Conservation (phyloP, 2,888 invertebrate species). For the Isoperla grammatica region DNA sequence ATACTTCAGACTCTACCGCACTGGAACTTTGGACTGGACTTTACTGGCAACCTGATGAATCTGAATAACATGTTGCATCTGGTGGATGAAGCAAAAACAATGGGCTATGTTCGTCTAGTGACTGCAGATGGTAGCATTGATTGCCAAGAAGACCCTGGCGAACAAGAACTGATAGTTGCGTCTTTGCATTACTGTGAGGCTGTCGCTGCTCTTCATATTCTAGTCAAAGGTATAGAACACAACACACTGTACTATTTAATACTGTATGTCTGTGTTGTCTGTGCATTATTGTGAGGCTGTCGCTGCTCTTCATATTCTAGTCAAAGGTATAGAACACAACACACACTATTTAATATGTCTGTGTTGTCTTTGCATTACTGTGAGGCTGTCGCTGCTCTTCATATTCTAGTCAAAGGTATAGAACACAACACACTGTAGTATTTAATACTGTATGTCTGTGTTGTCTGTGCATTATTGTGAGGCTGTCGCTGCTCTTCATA, state of each 20-base stretch:
- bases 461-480: constrained; percentile 82
- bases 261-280: no score
- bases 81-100: constrained; percentile 46
- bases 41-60: constrained; percentile 78
- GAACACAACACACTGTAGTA: no score
- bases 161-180: constrained; percentile 76
- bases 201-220: constrained; percentile 64
- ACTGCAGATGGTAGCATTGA: constrained; percentile 95
- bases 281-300: constrained; percentile 81
- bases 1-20: constrained; percentile 67
- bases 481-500: constrained; percentile 65
- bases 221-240: constrained; percentile 51
- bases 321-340: no score
- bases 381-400: constrained; percentile 73
- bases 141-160: constrained; percentile 76
- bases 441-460: no score
- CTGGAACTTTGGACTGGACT: constrained; percentile 84
- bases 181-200: constrained; percentile 80
- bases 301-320: constrained; percentile 65
- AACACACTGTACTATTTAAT: no score
- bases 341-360: no score
- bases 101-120: constrained; percentile 51
- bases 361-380: constrained; percentile 74
- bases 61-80: constrained; percentile 62
- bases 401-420: constrained; percentile 56